Evolutionary conservation across 2,113 vertebrate species (phyloP), one percentile per base, ranked within the genome.

Genomic region (Siphamia tubifer): DNA sequence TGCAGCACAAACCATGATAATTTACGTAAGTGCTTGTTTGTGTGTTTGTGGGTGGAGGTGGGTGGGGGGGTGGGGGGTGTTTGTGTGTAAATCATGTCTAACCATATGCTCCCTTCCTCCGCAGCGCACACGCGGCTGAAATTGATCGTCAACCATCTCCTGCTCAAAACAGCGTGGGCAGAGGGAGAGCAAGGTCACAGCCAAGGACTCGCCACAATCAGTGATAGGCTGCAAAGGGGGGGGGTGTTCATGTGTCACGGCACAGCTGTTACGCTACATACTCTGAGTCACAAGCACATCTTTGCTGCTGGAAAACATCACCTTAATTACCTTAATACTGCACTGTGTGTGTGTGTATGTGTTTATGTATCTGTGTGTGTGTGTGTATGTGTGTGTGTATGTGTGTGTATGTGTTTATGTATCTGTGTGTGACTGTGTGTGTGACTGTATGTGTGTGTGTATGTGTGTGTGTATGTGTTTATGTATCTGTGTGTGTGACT

Each of bases 201-300:
- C 74, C 84, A 90, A 90, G 88, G 86, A 88, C 86, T 76, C n/a
- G 68, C 64, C 72, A 74, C 81, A 81, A 88, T 87, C 86, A 86
- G 71, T 38, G 72, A 75, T 40, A 63, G 75, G 77, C 68, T 83
- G 71, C 32, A 27, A 42, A 51, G 47, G 66, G 68, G 79, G 57
- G 78, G 66, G 68, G 79, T 54, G 78, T 67, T 83, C 62, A 78
- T 48, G 66, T 84, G 79, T 86, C 84, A 87, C 32, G 38, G 60
- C 69, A 73, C 81, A 83, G 87, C 83, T 84, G 82, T 68, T 71
- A 16, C 30, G 64, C 65, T 45, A 55, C 77, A 45, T 56, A 43
- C 43, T 68, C 54, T 60, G 65, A 70, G 74, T 77, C 76, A 67
- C 49, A 68, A 56, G 53, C 71, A 70, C 55, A 51, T 51, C 60